Percentiles rank a stretch among this genome's conserved stretches.
phyloP scores from a whole-genome alignment of 2,888 invertebrate genomes.

The Stratiomys singularior region DNA sequence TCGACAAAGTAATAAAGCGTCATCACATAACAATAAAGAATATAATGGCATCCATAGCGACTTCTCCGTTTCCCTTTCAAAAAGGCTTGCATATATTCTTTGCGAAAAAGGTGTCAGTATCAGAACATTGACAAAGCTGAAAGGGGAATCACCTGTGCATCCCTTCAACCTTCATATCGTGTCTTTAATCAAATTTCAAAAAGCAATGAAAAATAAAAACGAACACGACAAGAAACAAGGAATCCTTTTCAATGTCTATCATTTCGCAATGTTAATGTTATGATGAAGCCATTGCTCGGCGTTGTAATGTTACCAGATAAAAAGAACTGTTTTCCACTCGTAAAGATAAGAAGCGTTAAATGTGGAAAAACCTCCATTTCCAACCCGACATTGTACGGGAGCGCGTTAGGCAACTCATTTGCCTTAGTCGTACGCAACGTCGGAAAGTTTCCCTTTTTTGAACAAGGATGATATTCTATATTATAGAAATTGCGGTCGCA shows the following conservation, averaged over 20 bases:
- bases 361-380: constrained; percentile 41
- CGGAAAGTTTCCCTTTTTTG: constrained; percentile 14
- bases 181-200: not conserved
- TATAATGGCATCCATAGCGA: constrained; percentile 16
- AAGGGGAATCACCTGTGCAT: constrained; percentile 19
- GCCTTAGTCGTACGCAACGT: not conserved
- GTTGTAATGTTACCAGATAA: constrained; percentile 36
- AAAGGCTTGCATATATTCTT: constrained; percentile 21
- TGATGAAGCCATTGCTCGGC: constrained; percentile 33
- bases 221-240: constrained; percentile 37
- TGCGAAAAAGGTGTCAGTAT: constrained; percentile 33
- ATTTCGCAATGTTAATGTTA: constrained; percentile 41
- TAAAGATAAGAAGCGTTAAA: constrained; percentile 51
- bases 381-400: not conserved
- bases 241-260: constrained; percentile 46
- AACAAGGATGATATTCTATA: constrained; percentile 34
- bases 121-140: constrained; percentile 38
- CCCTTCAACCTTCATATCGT: not conserved
- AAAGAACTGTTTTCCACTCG: constrained; percentile 42
- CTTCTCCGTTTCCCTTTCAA: not conserved
- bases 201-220: constrained; percentile 42
- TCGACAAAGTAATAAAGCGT: constrained; percentile 39
- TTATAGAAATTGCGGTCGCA: constrained; percentile 42
- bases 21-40: constrained; percentile 39
- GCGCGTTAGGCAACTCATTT: not conserved